These are phyloP conservation scores for Okamejei kenojei DNA, from an alignment of 2,797 vertebrate species.

Conservation along the genomic window DNA sequence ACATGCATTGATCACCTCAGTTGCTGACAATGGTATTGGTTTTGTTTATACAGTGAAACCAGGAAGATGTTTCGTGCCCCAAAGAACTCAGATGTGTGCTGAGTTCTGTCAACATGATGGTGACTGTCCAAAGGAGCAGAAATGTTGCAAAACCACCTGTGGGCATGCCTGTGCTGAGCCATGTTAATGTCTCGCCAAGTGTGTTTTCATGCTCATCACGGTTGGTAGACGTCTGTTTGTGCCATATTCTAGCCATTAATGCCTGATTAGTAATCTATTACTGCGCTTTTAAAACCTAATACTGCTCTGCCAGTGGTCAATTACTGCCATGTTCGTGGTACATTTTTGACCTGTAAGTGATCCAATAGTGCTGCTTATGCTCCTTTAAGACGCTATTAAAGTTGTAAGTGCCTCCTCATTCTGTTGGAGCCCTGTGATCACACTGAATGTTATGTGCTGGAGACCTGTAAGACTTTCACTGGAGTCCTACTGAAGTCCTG, in stretches of 20 bases:
- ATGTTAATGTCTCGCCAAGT: constrained; percentile 44
- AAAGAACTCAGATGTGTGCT: constrained; percentile 55
- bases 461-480: neutral
- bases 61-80: constrained; percentile 53
- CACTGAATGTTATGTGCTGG: neutral
- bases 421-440: too few relatives aligned
- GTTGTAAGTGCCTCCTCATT: too few relatives aligned
- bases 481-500: neutral
- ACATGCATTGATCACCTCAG: too few relatives aligned
- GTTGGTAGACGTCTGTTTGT: too few relatives aligned
- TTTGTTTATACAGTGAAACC: constrained; percentile 53
- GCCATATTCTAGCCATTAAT: too few relatives aligned
- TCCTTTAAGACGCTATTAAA: neutral
- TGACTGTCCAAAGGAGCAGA: constrained; percentile 59
- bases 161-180: constrained; percentile 60
- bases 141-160: constrained; percentile 63
- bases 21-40: neutral
- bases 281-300: neutral
- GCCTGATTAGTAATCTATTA: neutral
- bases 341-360: neutral
- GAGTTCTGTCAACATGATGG: constrained; percentile 63
- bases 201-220: too few relatives aligned
- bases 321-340: neutral
- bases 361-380: neutral
- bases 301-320: neutral